phyloP scores from a whole-genome alignment of 2,113 vertebrate genomes.

The Trematocara zebra region DNA sequence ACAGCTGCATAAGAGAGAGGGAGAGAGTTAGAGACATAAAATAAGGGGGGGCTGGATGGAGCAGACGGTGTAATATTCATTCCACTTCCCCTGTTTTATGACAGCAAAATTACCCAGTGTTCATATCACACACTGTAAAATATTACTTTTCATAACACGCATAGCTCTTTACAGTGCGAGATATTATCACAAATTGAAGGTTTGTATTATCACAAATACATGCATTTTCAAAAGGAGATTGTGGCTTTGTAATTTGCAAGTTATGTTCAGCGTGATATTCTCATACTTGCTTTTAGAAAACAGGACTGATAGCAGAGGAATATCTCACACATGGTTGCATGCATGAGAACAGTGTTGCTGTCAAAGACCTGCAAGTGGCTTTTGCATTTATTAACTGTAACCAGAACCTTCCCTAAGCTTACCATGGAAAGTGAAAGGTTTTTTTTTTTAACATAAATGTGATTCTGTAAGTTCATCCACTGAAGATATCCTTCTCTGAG shows the following conservation, averaged over 20 bases:
- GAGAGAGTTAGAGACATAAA: constrained; percentile 32
- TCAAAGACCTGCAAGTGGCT: not conserved
- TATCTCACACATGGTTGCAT: fast-evolving
- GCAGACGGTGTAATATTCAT: constrained; percentile 64
- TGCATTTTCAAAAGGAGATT: constrained; percentile 27
- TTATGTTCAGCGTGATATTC: not conserved
- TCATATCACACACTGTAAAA: constrained; percentile 62
- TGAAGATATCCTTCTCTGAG: not conserved
- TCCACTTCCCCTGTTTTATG: constrained; percentile 57
- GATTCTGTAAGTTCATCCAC: not conserved
- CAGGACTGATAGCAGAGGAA: not conserved
- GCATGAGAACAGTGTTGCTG: not conserved
- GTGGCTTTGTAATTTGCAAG: constrained; percentile 4
- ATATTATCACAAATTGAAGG: not conserved
- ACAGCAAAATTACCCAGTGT: constrained; percentile 52
- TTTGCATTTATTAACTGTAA: not conserved
- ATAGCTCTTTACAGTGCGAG: constrained; percentile 9
- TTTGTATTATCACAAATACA: not conserved
- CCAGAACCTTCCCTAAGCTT: not conserved
- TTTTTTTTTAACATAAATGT: not conserved
- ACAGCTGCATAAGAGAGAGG: constrained; percentile 58
- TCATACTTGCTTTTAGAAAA: not conserved
- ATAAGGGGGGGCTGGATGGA: constrained; percentile 29
- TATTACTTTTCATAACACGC: constrained; percentile 31
- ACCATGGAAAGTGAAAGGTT: not conserved